These are phyloP conservation scores for Dendrolimus houi DNA, from an alignment of 2,888 invertebrate genomes.

Conservation along the genomic window DNA sequence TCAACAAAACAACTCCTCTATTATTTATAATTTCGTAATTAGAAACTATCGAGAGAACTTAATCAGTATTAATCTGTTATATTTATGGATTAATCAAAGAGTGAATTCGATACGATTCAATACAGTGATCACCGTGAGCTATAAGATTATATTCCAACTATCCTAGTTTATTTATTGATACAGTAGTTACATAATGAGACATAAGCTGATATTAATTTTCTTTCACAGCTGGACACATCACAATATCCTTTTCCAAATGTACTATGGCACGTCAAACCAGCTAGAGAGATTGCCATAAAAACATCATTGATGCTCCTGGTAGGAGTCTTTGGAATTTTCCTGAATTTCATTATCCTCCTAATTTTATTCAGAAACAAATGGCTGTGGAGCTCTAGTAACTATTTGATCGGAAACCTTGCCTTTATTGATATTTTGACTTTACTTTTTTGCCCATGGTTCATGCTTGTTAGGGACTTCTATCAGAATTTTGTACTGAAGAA, in stretches of 20 bases:
- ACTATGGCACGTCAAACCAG: slow-evolving; percentile 79
- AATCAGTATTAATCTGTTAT: too few relatives aligned
- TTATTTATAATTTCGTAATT: too few relatives aligned
- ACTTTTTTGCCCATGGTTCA: slow-evolving; percentile 84
- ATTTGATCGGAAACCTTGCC: slow-evolving; percentile 85
- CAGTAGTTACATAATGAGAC: too few relatives aligned
- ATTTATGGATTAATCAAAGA: too few relatives aligned
- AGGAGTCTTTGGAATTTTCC: slow-evolving; percentile 79
- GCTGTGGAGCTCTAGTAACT: slow-evolving; percentile 82
- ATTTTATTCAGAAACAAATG: slow-evolving; percentile 78
- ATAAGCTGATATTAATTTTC: slow-evolving; percentile 1
- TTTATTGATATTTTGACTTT: slow-evolving; percentile 81
- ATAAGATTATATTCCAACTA: too few relatives aligned
- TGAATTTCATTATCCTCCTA: slow-evolving; percentile 80
- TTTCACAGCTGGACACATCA: slow-evolving; percentile 49
- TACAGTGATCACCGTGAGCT: too few relatives aligned
- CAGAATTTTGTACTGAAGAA: slow-evolving; percentile 86
- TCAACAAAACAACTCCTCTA: too few relatives aligned
- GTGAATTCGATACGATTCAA: too few relatives aligned
- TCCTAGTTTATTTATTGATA: too few relatives aligned
- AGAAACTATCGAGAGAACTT: too few relatives aligned
- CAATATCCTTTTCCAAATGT: slow-evolving; percentile 75
- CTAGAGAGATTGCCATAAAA: slow-evolving; percentile 78
- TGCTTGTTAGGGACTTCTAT: slow-evolving; percentile 83
- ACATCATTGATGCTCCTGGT: slow-evolving; percentile 76